Evolutionary conservation across 2,888 invertebrate species (phyloP).

Genomic region (Coelogynopora nodosa): DNA sequence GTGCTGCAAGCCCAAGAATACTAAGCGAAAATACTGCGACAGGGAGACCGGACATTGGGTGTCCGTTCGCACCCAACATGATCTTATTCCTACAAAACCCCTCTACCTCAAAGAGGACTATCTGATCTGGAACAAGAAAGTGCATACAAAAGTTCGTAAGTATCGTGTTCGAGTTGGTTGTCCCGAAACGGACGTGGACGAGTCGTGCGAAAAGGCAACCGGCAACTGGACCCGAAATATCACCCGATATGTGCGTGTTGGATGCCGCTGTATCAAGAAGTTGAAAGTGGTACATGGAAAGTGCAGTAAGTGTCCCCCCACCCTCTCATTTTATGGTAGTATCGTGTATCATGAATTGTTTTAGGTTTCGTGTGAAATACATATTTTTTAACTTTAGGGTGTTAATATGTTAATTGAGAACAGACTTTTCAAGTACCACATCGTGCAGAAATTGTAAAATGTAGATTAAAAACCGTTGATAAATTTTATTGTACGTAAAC

Average conservation of each 20-base stretch:
- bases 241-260: neutral
- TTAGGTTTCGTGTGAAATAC: too few species aligned
- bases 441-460: too few species aligned
- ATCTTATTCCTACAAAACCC: neutral
- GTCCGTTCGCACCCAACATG: neutral
- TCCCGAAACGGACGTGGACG: neutral
- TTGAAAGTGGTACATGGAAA: constrained; percentile 34
- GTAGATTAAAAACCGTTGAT: too few species aligned
- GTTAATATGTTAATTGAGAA: too few species aligned
- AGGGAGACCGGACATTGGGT: neutral
- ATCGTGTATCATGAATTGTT: too few species aligned
- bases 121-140: constrained; percentile 34
- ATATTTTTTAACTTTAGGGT: too few species aligned
- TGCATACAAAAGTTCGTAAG: neutral
- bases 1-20: constrained; percentile 19
- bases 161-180: neutral
- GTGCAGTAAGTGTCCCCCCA: constrained; percentile 41
- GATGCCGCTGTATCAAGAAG: constrained; percentile 20
- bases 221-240: constrained; percentile 33
- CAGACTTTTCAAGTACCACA: too few species aligned
- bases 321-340: too few species aligned
- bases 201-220: constrained; percentile 32
- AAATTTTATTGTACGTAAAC: too few species aligned
- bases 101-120: constrained; percentile 37
- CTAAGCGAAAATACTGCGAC: constrained; percentile 9